Percentiles rank a stretch among this genome's conserved stretches.
Conservation (phyloP, 2,888 invertebrate species). For the Leptogaster cylindrica region DNA sequence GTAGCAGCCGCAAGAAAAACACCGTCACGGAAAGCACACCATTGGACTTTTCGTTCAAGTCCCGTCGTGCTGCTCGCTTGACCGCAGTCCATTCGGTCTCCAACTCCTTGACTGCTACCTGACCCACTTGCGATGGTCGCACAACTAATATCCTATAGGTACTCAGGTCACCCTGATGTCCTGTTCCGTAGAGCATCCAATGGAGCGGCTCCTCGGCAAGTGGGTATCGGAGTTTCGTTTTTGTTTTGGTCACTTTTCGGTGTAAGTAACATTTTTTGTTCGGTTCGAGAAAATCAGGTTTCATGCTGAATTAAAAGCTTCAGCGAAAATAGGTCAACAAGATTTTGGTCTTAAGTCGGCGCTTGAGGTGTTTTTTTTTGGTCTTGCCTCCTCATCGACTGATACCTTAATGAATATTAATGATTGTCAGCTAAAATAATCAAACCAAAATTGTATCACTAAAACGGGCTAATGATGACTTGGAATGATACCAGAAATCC, state of each 20-base stretch:
- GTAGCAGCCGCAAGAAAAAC: background rate
- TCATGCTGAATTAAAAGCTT: background rate
- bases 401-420: too few relatives aligned
- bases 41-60: too few relatives aligned
- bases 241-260: background rate
- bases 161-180: background rate
- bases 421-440: too few relatives aligned
- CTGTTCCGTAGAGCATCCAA: too few relatives aligned
- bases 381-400: too few relatives aligned
- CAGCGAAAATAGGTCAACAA: background rate
- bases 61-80: too few relatives aligned
- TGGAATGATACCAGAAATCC: too few relatives aligned
- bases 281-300: background rate
- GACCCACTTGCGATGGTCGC: background rate
- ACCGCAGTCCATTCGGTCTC: background rate
- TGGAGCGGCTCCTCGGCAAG: background rate
- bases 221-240: background rate
- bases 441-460: too few relatives aligned
- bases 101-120: background rate
- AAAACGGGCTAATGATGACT: too few relatives aligned
- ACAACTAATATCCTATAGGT: background rate
- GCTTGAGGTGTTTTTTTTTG: background rate
- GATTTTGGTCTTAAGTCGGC: constrained; percentile 1
- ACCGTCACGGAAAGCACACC: background rate
- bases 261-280: background rate